These are phyloP conservation scores for Talpa occidentalis DNA, from an alignment of 2,113 vertebrate genomes.

Conservation along the genomic window DNA sequence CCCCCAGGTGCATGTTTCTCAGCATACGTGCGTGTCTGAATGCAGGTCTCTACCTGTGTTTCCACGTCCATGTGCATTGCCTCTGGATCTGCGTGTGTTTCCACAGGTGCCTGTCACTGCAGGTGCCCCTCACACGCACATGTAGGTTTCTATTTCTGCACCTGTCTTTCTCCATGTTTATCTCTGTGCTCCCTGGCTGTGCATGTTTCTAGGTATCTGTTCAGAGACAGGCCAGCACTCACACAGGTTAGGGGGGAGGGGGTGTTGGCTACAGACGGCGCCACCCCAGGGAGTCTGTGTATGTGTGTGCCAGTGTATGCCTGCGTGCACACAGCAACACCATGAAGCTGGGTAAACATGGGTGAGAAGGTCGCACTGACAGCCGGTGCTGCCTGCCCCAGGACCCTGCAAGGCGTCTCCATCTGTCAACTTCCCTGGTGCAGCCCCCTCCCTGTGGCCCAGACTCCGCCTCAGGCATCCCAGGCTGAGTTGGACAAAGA, in stretches of 20 bases:
- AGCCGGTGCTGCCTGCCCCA: conserved; percentile 55
- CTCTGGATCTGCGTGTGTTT: conserved; percentile 33
- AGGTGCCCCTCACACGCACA: conserved; percentile 48
- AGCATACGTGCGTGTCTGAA: not conserved
- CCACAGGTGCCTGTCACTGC: conserved; percentile 71
- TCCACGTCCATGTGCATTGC: not conserved
- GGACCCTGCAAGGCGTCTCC: conserved; percentile 61
- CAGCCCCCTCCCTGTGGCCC: conserved; percentile 53
- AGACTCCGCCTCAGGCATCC: conserved; percentile 52
- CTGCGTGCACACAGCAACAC: not conserved
- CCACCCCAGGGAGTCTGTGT: conserved; percentile 29
- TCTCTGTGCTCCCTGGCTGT: conserved; percentile 22
- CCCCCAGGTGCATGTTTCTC: not conserved
- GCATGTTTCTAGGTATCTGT: conserved; percentile 40
- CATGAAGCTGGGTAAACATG: conserved; percentile 40
- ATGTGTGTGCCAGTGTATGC: not conserved
- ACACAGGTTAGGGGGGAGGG: not conserved
- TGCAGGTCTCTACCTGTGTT: not conserved
- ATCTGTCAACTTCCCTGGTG: conserved; percentile 69
- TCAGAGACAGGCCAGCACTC: not conserved
- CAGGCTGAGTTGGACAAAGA: conserved; percentile 66
- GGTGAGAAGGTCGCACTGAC: conserved; percentile 70
- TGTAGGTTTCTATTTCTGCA: conserved; percentile 66
- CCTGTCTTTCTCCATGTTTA: conserved; percentile 44
- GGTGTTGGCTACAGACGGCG: not conserved